These are phyloP conservation scores for Ispidina picta DNA, from an alignment of 2,797 vertebrate genomes.

Conservation along the genomic window DNA sequence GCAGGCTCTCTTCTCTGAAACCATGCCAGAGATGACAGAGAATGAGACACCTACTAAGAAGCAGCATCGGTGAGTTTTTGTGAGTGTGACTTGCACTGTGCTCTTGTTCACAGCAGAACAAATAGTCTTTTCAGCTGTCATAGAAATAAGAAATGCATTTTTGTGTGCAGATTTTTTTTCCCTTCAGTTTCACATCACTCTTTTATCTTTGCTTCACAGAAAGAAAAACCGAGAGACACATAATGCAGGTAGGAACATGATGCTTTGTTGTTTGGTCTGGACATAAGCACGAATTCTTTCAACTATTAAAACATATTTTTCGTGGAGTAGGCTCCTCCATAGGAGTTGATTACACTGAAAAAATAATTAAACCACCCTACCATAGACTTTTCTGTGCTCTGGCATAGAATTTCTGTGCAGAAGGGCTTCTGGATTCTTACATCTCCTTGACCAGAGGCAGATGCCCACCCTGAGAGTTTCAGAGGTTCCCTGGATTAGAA, in stretches of 20 bases:
- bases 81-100: neutral
- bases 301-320: neutral
- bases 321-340: neutral
- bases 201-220: constrained; percentile 74
- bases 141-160: neutral
- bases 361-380: neutral
- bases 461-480: neutral
- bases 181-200: constrained; percentile 10
- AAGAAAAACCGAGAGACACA: constrained; percentile 99
- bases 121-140: neutral
- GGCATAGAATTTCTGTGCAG: neutral
- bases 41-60: constrained; percentile 89
- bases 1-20: constrained; percentile 81
- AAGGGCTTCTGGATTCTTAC: neutral
- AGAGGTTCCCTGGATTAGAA: neutral
- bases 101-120: neutral
- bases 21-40: constrained; percentile 98
- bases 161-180: neutral
- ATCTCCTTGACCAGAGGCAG: neutral
- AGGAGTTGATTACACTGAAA: neutral
- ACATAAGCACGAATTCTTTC: neutral
- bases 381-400: neutral
- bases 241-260: constrained; percentile 88
- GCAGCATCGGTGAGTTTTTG: constrained; percentile 85
- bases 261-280: neutral